phyloP scores from a whole-genome alignment of 2,113 vertebrate species.

The Etia nguti region DNA sequence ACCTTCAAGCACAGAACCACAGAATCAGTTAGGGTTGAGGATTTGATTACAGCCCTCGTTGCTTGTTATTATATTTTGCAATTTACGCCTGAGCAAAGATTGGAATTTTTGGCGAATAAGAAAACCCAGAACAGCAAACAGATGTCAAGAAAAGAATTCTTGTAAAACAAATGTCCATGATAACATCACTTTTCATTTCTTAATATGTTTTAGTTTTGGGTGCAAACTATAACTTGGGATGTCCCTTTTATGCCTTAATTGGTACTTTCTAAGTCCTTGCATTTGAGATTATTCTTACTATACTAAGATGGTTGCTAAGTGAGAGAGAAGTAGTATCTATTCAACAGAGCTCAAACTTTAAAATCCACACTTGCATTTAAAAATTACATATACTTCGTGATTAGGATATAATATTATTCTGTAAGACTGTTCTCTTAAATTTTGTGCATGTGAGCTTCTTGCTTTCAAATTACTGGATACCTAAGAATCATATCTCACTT shows the following conservation, averaged over 20 bases:
- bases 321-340: neutral
- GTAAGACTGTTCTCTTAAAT: fast-evolving
- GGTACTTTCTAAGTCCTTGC: neutral
- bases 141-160: neutral
- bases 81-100: neutral
- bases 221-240: fast-evolving
- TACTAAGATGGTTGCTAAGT: neutral
- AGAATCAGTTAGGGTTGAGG: neutral
- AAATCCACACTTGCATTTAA: neutral
- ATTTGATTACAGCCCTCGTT: neutral
- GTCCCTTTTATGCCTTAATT: neutral
- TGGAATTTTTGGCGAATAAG: neutral
- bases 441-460: neutral
- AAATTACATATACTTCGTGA: neutral
- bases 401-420: neutral
- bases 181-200: neutral
- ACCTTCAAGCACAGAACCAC: slow-evolving; percentile 61
- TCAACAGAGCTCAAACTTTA: neutral
- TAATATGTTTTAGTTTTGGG: neutral
- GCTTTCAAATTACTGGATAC: neutral
- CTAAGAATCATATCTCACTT: neutral
- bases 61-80: fast-evolving
- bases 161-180: fast-evolving
- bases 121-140: neutral
- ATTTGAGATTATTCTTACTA: neutral